Conservation (phyloP, 2,113 vertebrate genomes). For the Erythrocercus mccallii region DNA sequence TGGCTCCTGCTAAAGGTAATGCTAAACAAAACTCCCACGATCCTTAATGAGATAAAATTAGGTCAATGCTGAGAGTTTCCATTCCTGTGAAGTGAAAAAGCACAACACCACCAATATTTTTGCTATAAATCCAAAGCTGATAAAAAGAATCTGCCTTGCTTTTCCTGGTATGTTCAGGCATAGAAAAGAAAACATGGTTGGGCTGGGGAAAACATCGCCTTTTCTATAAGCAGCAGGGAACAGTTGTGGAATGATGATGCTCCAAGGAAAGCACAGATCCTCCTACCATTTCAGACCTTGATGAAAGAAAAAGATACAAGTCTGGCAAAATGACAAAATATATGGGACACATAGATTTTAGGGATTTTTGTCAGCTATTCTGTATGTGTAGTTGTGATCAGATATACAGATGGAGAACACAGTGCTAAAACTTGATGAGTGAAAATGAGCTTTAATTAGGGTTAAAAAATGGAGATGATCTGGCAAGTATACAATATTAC, state of each 20-base stretch:
- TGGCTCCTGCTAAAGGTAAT: background rate
- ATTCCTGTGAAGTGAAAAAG: background rate
- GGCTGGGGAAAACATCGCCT: background rate
- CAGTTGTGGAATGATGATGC: accelerated
- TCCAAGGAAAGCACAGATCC: background rate
- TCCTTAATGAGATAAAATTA: background rate
- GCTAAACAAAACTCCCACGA: background rate
- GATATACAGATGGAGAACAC: background rate
- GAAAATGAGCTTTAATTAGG: background rate
- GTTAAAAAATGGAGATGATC: background rate
- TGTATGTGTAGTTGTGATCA: background rate
- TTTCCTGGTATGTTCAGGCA: background rate
- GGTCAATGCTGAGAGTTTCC: background rate
- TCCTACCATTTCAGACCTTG: background rate
- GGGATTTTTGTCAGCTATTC: background rate
- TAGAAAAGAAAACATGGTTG: background rate
- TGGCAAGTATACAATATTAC: background rate
- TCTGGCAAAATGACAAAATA: background rate
- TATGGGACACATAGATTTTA: background rate
- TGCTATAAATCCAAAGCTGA: background rate
- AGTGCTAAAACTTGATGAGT: background rate
- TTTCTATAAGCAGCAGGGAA: background rate
- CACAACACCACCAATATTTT: background rate
- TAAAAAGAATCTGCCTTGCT: background rate
- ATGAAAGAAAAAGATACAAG: background rate